Conservation (phyloP, 2,888 invertebrate species). For the Brachypalpus laphriformis region DNA sequence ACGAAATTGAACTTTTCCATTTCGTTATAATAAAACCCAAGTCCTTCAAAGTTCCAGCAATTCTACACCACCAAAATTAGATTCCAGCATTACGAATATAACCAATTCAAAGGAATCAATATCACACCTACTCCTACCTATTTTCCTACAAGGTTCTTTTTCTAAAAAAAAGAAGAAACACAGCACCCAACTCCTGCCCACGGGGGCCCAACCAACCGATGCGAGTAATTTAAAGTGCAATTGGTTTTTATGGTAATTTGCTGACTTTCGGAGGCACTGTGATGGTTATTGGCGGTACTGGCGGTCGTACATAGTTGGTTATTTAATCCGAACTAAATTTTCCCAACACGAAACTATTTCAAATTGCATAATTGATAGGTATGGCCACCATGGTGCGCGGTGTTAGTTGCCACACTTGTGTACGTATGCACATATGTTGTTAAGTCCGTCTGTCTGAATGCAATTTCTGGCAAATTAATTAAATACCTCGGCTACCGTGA, state of each 20-base stretch:
- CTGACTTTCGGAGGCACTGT: constrained; percentile 55
- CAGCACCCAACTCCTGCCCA: not conserved
- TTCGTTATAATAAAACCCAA: not conserved
- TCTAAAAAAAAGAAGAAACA: not conserved
- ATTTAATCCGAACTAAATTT: constrained; percentile 68
- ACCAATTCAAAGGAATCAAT: constrained; percentile 49
- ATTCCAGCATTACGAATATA: constrained; percentile 17
- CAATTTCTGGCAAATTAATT: constrained; percentile 72
- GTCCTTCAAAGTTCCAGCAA: constrained; percentile 19
- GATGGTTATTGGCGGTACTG: constrained; percentile 59
- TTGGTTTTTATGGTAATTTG: constrained; percentile 72
- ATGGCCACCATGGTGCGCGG: constrained; percentile 17
- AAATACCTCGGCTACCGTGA: constrained; percentile 70
- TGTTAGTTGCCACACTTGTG: not conserved
- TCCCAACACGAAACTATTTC: constrained; percentile 65
- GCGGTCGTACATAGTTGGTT: constrained; percentile 38
- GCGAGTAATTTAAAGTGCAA: constrained; percentile 72
- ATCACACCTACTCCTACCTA: constrained; percentile 17
- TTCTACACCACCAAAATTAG: constrained; percentile 8
- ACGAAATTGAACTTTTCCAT: constrained; percentile 10
- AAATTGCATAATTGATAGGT: constrained; percentile 72
- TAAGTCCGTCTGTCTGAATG: constrained; percentile 21
- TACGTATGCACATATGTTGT: not conserved
- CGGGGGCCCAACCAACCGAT: constrained; percentile 44
- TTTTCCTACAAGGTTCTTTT: not conserved